Base-by-base conservation (phyloP, 1,140 invertebrate genomes). In the Caenorhabditis latens region DNA sequence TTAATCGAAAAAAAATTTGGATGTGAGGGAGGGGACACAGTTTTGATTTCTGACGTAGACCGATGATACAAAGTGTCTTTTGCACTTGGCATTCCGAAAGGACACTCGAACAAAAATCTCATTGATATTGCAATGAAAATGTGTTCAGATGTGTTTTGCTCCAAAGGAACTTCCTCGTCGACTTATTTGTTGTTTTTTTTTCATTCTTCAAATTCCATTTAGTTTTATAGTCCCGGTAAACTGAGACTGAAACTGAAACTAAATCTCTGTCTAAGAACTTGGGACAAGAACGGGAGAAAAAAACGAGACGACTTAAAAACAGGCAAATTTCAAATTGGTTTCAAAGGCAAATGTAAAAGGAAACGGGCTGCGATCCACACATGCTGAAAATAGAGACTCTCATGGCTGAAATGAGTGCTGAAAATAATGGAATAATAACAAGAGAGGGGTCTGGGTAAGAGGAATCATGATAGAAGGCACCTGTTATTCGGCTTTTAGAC, bases 291-390 rank as follows among this genome's bases (percentile, higher is more conserved):
- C 1, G 46, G 8, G 65, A 71, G 16, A 43, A 46, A 71, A n/a
- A 8, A 24, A 65, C 5, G 9, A 61, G 11, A 65, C 14, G 16
- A 58, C n/a, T 14, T 40, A 65, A 65, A 65, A 32, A 8, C 9
- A 14, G 6, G 19, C 9, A 40, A 65, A 65, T 40, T 65, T 65
- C 13, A 71, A 71, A 71, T 46, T 71, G 65, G 65, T 71, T 46
- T 43, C 43, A 46, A n/a, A 71, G 9, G 40, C 5, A 63, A 32
- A 71, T 46, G 24, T 11, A 9, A 16, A 40, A 13, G 61, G 32
- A 65, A 32, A 19, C 3, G 4, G 4, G n/a, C 24, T 5, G 11
- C 7, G 61, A 32, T 24, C 16, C 57, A 40, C 57, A 40, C 11
- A 13, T 65, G 61, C 61, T 24, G 16, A 67, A 16, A 67, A 67